These are phyloP conservation scores for Echiichthys vipera DNA, from an alignment of 2,797 vertebrate genomes.

Conservation along the genomic window DNA sequence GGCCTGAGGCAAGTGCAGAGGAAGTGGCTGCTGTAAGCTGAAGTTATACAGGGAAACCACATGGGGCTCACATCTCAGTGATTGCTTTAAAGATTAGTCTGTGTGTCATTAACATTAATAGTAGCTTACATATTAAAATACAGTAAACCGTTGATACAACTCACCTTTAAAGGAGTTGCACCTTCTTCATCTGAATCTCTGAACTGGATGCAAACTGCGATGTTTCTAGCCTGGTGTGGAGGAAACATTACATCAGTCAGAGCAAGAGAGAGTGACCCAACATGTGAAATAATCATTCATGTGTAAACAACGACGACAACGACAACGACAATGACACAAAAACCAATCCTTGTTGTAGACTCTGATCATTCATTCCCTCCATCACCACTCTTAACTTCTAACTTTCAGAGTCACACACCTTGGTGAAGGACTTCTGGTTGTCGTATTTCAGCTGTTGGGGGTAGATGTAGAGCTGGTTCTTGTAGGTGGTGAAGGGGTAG, in stretches of 20 bases:
- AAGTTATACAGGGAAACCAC: constrained; percentile 67
- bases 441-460: constrained; percentile 96
- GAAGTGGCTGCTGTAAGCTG: constrained; percentile 43
- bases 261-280: not conserved
- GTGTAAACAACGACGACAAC: not conserved
- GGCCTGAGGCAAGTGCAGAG: constrained; percentile 19
- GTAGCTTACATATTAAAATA: too few relatives aligned
- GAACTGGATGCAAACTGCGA: constrained; percentile 94
- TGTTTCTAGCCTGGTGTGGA: constrained; percentile 91
- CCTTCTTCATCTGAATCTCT: constrained; percentile 93
- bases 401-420: constrained; percentile 80
- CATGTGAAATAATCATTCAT: too few relatives aligned
- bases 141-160: constrained; percentile 30
- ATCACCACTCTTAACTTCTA: too few relatives aligned
- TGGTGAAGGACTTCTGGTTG: constrained; percentile 97
- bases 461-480: constrained; percentile 95
- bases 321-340: too few relatives aligned
- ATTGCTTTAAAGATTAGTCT: too few relatives aligned
- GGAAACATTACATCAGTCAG: constrained; percentile 8
- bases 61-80: constrained; percentile 36
- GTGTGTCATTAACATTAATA: not conserved
- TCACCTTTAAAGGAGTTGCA: constrained; percentile 88
- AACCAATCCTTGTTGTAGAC: not conserved
- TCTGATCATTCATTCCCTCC: not conserved
- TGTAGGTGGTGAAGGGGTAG: constrained; percentile 94